Percentiles rank a stretch among this genome's conserved stretches.
Evolutionary conservation across 2,113 vertebrate species (phyloP).

Genomic region (Taurulus bubalis): DNA sequence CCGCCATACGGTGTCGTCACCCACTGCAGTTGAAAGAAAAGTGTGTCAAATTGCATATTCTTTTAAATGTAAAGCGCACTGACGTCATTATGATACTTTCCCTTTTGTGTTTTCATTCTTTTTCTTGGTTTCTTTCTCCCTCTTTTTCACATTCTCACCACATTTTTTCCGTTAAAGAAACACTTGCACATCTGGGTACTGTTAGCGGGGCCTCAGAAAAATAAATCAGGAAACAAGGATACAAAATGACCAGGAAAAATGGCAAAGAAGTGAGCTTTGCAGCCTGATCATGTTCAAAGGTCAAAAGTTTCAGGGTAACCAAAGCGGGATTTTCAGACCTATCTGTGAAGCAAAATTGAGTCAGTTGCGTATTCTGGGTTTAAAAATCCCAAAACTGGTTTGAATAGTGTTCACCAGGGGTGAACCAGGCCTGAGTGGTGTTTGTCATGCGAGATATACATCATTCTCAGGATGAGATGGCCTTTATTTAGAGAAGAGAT

Average conservation of each 20-base stretch:
- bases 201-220: conserved; percentile 64
- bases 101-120: conserved; percentile 20
- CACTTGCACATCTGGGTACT: conserved; percentile 69
- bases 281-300: conserved; percentile 55
- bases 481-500: not conserved
- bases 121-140: conserved; percentile 19
- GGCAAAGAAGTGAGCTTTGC: conserved; percentile 42
- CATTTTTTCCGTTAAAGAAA: conserved; percentile 56
- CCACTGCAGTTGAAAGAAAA: conserved; percentile 29
- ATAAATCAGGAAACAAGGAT: conserved; percentile 68
- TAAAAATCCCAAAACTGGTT: conserved; percentile 18
- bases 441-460: not conserved
- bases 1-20: conserved; percentile 11
- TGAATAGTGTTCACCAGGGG: not conserved
- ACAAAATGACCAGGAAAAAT: conserved; percentile 49
- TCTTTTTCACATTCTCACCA: conserved; percentile 44
- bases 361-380: conserved; percentile 21
- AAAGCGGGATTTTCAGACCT: conserved; percentile 38
- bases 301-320: conserved; percentile 48
- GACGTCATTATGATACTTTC: conserved; percentile 38
- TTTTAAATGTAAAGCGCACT: conserved; percentile 41
- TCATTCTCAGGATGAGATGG: not conserved
- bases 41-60: conserved; percentile 49
- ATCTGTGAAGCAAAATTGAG: conserved; percentile 37
- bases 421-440: not conserved